Base-by-base conservation (phyloP, 2,797 vertebrate species). In the Malurus leucopterus region DNA sequence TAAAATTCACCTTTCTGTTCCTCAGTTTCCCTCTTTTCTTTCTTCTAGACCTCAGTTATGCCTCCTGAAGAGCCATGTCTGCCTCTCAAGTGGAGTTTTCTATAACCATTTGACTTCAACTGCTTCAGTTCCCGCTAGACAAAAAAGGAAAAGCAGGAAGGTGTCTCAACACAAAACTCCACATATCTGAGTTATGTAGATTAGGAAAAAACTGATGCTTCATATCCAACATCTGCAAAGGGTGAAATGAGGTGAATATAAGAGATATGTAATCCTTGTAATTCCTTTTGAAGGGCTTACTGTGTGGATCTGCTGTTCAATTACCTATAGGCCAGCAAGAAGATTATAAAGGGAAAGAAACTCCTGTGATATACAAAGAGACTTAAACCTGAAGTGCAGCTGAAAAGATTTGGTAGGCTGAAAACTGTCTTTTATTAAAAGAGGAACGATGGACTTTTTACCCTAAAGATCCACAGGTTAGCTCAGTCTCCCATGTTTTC, bases 271-370 rank as follows among this genome's bases (percentile, higher is more conserved):
- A 96, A 96, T 93, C 80, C 89, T 81, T 89, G 65, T 95, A 94
- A 96, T 95, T 96, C 89, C 65, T 91, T 95, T 91, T 92, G 85
- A 94, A 90, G 73, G 69, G 61, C 85, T 96, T 93, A 88, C 59
- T 89, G 58, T 57, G 55, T 86, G 77, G 74, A 92, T 95, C 84
- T 95, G 88, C 86, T 94, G 32, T 89, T 92, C 90, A 93, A 91
- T 95, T 96, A 95, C 73, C 91, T 95, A 76, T 38, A 91, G 92
- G 69, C 77, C 70, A 93, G 59, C 69, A 84, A 93, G 65, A 55
- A 86, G 65, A 92, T 93, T 95, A 92, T 73, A 79, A 87, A 94
- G 30, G 61, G 40, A 89, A 54, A 82, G 20, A 89, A 86, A 92
- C 85, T 92, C 32, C 63, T 70, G 44, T 86, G 82, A 67, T 70